Evolutionary conservation across 2,888 invertebrate species (phyloP), one percentile per base, ranked within the genome.

Genomic region (Pherbina coryleti): DNA sequence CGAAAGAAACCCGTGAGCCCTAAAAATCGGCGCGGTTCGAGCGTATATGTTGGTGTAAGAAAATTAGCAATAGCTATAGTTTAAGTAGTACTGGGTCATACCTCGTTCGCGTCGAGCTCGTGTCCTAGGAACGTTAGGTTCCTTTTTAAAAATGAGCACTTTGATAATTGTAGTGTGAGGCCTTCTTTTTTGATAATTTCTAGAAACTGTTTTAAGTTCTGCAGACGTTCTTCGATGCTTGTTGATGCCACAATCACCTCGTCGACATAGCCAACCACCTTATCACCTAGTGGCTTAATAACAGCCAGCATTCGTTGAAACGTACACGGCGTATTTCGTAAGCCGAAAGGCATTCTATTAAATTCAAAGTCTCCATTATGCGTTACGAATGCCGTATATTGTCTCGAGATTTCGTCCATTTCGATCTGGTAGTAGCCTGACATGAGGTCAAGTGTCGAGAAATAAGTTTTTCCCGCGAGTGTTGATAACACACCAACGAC

Each of bases 221-320:
- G 44, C 9, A 80, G 55, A 4, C 80, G 79, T 62, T 80, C 78
- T 3, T 76, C 72, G 53, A 78, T 69, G 1, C 77, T 77, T 1
- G 57, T 22, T 1, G 78, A 74, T 14, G 80, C 80, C 2, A 81
- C 62, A n/a, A 78, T 79, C 0, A 79, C 75, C 31, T 79, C 79
- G 49, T 80, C 80, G 0, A 79, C 78, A 31, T 78, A 82, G n/a
- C 75, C 79, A 0, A 79, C 57, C 3, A 80, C 72, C 2, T 80
- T 77, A 0, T 60, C 74, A 9, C 66, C 78, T 3, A 81, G 5
- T 22, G 62, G 79, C 14, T 73, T 57, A 17, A 77, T 28, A 9
- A 79, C 4, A 25, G 64, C 28, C 79, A 79, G 78, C 77, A 86
- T 82, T 44, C 85, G 79, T 71, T 89, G 87, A 77, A 88, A 90